Base-by-base conservation (phyloP, 2,113 vertebrate species). In the Seriola dumerili region DNA sequence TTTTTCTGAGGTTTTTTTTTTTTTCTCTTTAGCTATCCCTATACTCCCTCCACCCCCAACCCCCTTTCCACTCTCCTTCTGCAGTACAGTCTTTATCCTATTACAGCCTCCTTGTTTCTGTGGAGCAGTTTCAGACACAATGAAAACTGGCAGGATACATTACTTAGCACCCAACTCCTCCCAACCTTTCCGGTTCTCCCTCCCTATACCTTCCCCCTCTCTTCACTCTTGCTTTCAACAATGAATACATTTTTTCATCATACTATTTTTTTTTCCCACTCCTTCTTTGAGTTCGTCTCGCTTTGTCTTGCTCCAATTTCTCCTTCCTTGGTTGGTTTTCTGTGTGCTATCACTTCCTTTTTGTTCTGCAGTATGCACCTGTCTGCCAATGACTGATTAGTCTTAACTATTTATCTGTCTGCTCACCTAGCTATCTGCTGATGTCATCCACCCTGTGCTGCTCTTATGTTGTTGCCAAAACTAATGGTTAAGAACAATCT, bases 111-210 rank as follows among this genome's bases (percentile, higher is more conserved):
- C 67, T 77, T 90, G 81, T 85, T 88, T 89, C 80, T 72, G 86
- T 76, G 76, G 65, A 88, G 85, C 85, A 77, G 55, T 84, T 93
- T 86, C 65, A 62, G 89, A 90, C 88, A 92, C 84, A 92, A 93
- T 93, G 90, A 90, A 88, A 94, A 90, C 84, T 93, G 92, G 92
- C 92, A 94, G 89, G 88, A 84, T 84, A 88, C 90, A 91, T 90
- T 91, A 92, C 89, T 88, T 81, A 84, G 84, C 83, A 65, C 55
- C 32, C 46, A 84, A 74, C 80, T 87, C 79, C 74, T 84, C 83
- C 80, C 82, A 79, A 77, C 78, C 63, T 64, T 84, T 63, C 83
- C 44, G 25, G 21, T 62, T 83, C 85, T 40, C 66, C 80, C 76
- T 78, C 67, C 66, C 42, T 57, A 29, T 63, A 46, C 69, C 79